Base-by-base conservation (phyloP, 2,113 vertebrate species). In the Hepsetus odoe region DNA sequence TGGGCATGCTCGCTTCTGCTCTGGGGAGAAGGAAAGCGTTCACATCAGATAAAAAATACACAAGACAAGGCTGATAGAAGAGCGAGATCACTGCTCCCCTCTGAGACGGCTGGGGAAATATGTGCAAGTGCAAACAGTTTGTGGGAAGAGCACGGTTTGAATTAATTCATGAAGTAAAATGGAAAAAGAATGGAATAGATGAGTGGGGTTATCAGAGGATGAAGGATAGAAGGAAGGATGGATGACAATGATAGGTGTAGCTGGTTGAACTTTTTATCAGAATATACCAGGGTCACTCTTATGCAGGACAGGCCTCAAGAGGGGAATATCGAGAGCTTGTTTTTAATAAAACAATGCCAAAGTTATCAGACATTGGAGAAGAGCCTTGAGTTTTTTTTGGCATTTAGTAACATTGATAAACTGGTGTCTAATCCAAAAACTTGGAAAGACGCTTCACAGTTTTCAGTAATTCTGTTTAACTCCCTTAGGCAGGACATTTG, bases 11-110 rank as follows among this genome's bases (percentile, higher is more conserved):
- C 80, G 67, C 74, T 88, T 70, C 83, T 86, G 77, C 87, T 88
- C 88, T 84, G 85, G 85, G 76, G 81, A 80, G 88, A 89, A 85
- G 84, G 83, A 84, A 86, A 84, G 85, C 88, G 84, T 84, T 90
- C 87, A 83, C 87, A 64, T 68, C 87, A 88, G 81, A 79, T 80
- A 81, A 87, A 87, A 89, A 90, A 91, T 85, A 90, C 84, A 90
- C 87, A 91, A 85, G 85, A 84, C 78, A 83, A 84, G 83, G 87
- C 77, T 28, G 53, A 84, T 82, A 88, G 87, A 87, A 70, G 83
- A 88, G 82, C 26, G 30, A 82, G 89, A 87, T 82, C 72, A 70
- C 71, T 66, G 49, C 18, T 74, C 65, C 66, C 65, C 58, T 75
- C 87, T 76, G 85, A 87, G 85, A 87, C 64, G 28, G 69, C 53